Evolutionary conservation across 2,888 invertebrate genomes (phyloP), one percentile per base, ranked within the genome.

Genomic region (Aphodius sticticus): DNA sequence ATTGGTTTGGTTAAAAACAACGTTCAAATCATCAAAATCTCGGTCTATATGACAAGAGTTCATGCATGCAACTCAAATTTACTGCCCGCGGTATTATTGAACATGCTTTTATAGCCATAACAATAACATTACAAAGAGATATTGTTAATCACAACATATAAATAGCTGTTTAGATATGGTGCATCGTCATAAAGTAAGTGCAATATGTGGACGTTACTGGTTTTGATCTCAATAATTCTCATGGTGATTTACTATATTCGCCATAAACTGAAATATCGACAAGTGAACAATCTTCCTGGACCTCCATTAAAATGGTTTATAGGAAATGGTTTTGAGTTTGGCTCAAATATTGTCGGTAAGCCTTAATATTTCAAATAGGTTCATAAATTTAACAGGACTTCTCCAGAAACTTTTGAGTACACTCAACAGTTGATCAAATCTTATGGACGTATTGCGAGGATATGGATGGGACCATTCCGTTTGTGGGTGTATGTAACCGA

Each of bases 401-500:
- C 76, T 81, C 35, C 38, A 81, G 82, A 80, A 15, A 16, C 77
- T 7, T 80, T 82, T 15, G 76, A 78, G 36, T 70, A 76, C 16
- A 69, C 76, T 14, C 76, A 76, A 74, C 69, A 76, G 16, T 70
- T 81, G 14, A 76, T 80, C 37, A 72, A 81, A 76, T 76, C 78
- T 0, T 82, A 84, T 76, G 84, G 84, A 12, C 76, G 81, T 37
- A 77, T 83, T 69, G 81, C 82, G 16, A 77, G 84, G 69, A 78
- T 81, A 69, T 82, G 81, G 81, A 75, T 77, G 69, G 78, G 80
- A 26, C 81, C 81, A 1, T 16, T 78, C 16, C 38, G 78, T 78
- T 76, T 82, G 35, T 78, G 76, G 53, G 76, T 84, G 7, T 77
- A 84, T 38, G 72, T 83, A 69, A 81, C 83, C n/a, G 84, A 84